These are phyloP conservation scores for Saccostrea glomerata DNA, from an alignment of 1,140 invertebrate species.

Conservation along the genomic window DNA sequence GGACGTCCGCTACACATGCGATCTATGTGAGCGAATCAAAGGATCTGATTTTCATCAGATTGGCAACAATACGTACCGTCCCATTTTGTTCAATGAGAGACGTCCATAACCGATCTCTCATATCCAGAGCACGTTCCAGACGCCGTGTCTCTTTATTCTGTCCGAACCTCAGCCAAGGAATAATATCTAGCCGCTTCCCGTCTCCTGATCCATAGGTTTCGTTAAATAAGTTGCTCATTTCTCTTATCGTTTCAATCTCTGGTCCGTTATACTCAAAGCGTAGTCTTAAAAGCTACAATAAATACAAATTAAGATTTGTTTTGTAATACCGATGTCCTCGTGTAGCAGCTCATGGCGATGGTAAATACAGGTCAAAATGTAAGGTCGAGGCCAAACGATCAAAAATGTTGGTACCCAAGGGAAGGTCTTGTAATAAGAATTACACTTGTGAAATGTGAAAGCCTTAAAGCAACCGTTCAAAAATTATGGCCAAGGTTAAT, in stretches of 20 bases:
- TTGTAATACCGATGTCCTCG: too few species aligned
- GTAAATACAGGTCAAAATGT: too few species aligned
- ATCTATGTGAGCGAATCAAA: too few species aligned
- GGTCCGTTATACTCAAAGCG: slow-evolving; percentile 51
- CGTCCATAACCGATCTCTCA: slow-evolving; percentile 66
- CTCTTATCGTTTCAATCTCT: slow-evolving; percentile 61
- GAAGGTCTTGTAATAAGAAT: neutral
- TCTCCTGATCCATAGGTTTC: slow-evolving; percentile 68
- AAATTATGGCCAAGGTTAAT: too few species aligned
- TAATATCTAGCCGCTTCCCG: slow-evolving; percentile 58
- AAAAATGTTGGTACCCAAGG: neutral
- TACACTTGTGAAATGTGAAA: too few species aligned
- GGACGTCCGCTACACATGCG: too few species aligned
- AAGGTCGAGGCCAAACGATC: neutral
- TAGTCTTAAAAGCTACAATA: slow-evolving; percentile 62
- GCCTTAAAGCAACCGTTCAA: too few species aligned
- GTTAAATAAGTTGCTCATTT: slow-evolving; percentile 69
- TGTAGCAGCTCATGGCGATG: too few species aligned
- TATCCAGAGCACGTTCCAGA: slow-evolving; percentile 61
- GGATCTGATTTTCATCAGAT: too few species aligned
- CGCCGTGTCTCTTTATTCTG: slow-evolving; percentile 45
- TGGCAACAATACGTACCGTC: neutral
- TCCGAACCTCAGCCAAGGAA: slow-evolving; percentile 61
- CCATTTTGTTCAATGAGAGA: slow-evolving; percentile 22
- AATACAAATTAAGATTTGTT: neutral